A percentile compares a stretch with the other conserved stretches of the same genome.
Conservation (phyloP, 2,888 invertebrate genomes). For the Deilephila elpenor region DNA sequence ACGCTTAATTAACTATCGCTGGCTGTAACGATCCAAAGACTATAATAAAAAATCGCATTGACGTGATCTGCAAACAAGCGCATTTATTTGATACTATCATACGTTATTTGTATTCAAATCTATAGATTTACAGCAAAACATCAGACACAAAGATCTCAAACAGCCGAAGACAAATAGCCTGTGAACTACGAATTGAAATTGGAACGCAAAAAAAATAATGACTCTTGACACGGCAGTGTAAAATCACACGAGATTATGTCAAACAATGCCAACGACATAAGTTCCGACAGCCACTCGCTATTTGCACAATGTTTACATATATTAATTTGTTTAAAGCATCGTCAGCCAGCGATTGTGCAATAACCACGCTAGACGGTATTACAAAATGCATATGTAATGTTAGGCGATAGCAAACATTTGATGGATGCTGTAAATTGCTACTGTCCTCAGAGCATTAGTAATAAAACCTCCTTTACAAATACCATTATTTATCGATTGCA, state of each 20-base stretch:
- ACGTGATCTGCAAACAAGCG: too few relatives aligned
- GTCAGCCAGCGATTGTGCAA: conserved; percentile 37
- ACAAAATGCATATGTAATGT: conserved; percentile 54
- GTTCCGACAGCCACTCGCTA: conserved; percentile 31
- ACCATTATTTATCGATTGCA: neutral
- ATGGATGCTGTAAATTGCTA: conserved; percentile 40
- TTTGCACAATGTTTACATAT: conserved; percentile 66
- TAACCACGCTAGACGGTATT: conserved; percentile 45
- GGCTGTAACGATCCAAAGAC: too few relatives aligned
- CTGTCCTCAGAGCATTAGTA: conserved; percentile 37
- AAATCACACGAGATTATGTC: conserved; percentile 21
- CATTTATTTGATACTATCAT: too few relatives aligned
- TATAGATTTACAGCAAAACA: neutral
- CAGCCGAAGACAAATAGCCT: neutral
- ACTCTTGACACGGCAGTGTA: conserved; percentile 10
- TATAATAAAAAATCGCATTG: too few relatives aligned
- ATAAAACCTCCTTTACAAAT: neutral
- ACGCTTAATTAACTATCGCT: neutral
- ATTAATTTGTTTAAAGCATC: conserved; percentile 62
- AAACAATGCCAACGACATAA: neutral
- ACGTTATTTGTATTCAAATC: too few relatives aligned
- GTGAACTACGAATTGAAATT: conserved; percentile 18
- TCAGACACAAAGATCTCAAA: neutral
- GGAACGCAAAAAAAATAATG: neutral
- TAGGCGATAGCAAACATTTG: conserved; percentile 48